phyloP scores from a whole-genome alignment of 2,888 invertebrate genomes.

The Euphydryas editha region DNA sequence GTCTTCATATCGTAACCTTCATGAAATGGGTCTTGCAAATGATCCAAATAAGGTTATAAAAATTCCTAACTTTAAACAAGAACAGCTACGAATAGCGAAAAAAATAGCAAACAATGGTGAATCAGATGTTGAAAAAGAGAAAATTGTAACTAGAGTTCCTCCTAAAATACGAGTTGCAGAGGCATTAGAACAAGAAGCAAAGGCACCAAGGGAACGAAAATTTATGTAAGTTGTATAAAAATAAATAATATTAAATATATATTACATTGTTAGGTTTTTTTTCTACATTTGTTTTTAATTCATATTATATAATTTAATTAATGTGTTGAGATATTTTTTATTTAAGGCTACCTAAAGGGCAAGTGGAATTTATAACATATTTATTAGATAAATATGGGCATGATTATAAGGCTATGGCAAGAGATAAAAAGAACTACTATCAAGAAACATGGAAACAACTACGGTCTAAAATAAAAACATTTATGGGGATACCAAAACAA shows the following conservation, averaged over 20 bases:
- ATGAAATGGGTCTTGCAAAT: constrained; percentile 92
- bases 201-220: constrained; percentile 86
- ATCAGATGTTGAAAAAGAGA: constrained; percentile 65
- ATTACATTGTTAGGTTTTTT: no score
- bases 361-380: constrained; percentile 90
- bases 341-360: constrained; percentile 86
- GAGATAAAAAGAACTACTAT: constrained; percentile 93
- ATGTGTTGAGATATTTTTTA: background rate
- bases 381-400: constrained; percentile 94
- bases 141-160: constrained; percentile 50
- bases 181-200: constrained; percentile 89
- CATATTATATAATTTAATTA: background rate
- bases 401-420: constrained; percentile 95
- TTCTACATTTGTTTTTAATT: background rate
- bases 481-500: constrained; percentile 93
- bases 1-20: constrained; percentile 88
- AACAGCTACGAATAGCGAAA: constrained; percentile 76
- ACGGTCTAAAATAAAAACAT: constrained; percentile 90
- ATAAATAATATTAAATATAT: no score
- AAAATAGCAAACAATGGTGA: constrained; percentile 70
- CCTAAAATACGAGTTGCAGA: constrained; percentile 84
- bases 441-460: constrained; percentile 97
- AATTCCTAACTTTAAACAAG: constrained; percentile 85
- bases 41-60: constrained; percentile 90
- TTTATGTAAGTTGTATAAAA: constrained; percentile 80